Percentiles rank a stretch among this genome's conserved stretches.
These are phyloP conservation scores for Sardina pilchardus DNA, from an alignment of 2,113 vertebrate species.

Conservation along the genomic window DNA sequence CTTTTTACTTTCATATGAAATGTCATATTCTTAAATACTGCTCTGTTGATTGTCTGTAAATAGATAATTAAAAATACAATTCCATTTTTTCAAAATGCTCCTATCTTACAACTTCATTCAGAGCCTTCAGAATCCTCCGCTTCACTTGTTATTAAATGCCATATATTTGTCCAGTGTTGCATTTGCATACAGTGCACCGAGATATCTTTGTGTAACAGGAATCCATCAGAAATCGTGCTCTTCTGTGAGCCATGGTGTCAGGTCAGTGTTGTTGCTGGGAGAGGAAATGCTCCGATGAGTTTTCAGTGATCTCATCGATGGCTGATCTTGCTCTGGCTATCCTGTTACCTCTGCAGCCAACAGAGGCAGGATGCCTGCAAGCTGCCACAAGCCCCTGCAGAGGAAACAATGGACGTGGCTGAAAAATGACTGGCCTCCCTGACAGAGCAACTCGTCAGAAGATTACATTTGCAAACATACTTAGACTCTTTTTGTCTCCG, in stretches of 20 bases:
- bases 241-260: neutral
- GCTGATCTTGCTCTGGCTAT: conserved; percentile 55
- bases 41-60: neutral
- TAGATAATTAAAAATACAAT: neutral
- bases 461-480: conserved; percentile 28
- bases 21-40: neutral
- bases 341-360: conserved; percentile 51
- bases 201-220: neutral
- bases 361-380: conserved; percentile 63
- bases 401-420: conserved; percentile 59
- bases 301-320: conserved; percentile 52
- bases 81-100: neutral
- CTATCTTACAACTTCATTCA: neutral
- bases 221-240: neutral
- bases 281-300: conserved; percentile 45
- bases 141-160: neutral
- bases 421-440: conserved; percentile 54
- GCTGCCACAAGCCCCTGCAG: conserved; percentile 60
- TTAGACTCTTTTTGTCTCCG: neutral
- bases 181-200: neutral
- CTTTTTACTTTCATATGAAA: neutral
- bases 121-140: neutral
- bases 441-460: conserved; percentile 34
- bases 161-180: neutral
- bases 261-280: conserved; percentile 37